Base-by-base conservation (phyloP, 2,797 vertebrate genomes). In the Diplodus sargus region DNA sequence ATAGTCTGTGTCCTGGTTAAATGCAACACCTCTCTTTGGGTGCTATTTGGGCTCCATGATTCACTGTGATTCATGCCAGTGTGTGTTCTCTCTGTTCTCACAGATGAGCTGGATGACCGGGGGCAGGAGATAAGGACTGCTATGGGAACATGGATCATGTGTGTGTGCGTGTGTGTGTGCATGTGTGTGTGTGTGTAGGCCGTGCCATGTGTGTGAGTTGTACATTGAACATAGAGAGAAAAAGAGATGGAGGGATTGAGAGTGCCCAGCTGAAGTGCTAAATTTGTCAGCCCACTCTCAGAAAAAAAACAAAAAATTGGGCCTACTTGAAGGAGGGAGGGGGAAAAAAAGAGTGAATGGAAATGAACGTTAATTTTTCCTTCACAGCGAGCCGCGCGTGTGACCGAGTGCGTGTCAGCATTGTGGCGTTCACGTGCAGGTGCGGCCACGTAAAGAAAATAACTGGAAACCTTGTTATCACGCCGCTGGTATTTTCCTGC, bases 1-100 rank as follows among this genome's bases (percentile, higher is more conserved):
- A 95, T 95, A 94, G 93, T 82, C 74, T 13, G 58, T 83, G 91
- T 92, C 92, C 92, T 87, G 91, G 85, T 92, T 93, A 94, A 93
- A 93, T 87, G 90, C 90, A 93, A 92, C 92, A 93, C 92, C 91
- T 94, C 90, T 93, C 88, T 85, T 86, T 81, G 89, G 87, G 81
- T 85, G 90, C 90, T 93, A 92, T 93, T 93, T 93, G 83, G 89
- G 82, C 88, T 84, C 83, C 67, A 48, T 95, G 93, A 94, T 91
- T 94, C 93, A 93, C 79, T 64, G 83, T 94, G 93, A 94, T 93
- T 94, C 94, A 93, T 87, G 90, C 85, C 87, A 83, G 81, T 73
- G 82, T 90, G 89, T 91, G 88, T 86, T 87, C 90, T 85, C 76
- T 89, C 78, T 92, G 85, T 93, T 92, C 90, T 90, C 87, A 85